These are phyloP conservation scores for Parascotia fuliginaria DNA, from an alignment of 2,888 invertebrate genomes.

Conservation along the genomic window DNA sequence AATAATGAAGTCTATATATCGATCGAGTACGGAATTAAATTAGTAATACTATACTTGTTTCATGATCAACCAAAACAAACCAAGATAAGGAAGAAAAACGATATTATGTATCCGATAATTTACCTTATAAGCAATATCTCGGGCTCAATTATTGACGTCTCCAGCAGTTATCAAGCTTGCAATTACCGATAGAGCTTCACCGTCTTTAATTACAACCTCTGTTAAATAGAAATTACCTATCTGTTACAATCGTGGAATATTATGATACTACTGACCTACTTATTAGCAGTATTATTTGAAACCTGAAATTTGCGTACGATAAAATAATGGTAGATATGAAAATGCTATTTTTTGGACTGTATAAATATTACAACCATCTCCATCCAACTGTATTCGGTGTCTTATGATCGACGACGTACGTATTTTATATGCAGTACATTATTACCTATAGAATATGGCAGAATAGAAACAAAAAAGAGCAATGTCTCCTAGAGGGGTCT, in stretches of 20 bases:
- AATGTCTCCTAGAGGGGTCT: too few species aligned
- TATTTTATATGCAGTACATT: too few species aligned
- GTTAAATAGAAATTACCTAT: slow-evolving; percentile 37
- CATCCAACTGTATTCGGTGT: too few species aligned
- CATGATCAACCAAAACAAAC: slow-evolving; percentile 27
- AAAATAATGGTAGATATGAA: too few species aligned
- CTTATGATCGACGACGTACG: too few species aligned
- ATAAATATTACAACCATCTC: too few species aligned
- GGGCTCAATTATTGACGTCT: slow-evolving; percentile 32
- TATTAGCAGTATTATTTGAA: slow-evolving; percentile 14
- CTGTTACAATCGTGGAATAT: slow-evolving; percentile 12
- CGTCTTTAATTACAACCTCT: slow-evolving; percentile 34
- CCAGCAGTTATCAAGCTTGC: slow-evolving; percentile 29
- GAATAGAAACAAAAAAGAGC: too few species aligned
- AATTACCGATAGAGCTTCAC: slow-evolving; percentile 29
- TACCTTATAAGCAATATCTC: slow-evolving; percentile 17
- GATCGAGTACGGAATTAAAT: too few species aligned
- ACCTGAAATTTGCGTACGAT: background rate
- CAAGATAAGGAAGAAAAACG: slow-evolving; percentile 21
- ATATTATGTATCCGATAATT: slow-evolving; percentile 23
- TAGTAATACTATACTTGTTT: slow-evolving; percentile 24
- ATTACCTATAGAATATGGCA: too few species aligned
- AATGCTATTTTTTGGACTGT: too few species aligned
- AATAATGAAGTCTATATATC: too few species aligned
- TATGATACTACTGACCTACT: slow-evolving; percentile 24